Evolutionary conservation across 1,140 invertebrate genomes (phyloP), one percentile per base, ranked within the genome.

Genomic region (Drosophila pseudoananassae): DNA sequence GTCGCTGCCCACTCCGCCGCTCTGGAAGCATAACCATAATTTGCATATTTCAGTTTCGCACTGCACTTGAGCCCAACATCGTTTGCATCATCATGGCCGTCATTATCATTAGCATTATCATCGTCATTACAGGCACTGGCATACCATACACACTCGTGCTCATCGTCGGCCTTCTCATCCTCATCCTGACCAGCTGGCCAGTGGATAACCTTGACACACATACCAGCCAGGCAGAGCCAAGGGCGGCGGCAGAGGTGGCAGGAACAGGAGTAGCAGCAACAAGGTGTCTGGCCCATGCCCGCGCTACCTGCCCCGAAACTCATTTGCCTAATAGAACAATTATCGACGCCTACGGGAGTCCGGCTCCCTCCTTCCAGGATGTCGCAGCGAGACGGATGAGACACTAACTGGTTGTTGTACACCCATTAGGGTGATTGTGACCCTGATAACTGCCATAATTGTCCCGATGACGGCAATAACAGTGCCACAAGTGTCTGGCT

Each of bases 301-400:
- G 47, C 2, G 54, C 68, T 55, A 73, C 71, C 69, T 74, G 69
- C 33, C 36, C 31, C 14, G 49, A 40, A 36, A 61, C 77, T 85
- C 81, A 85, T 85, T 85, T 85, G 64, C 68, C 81, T 85, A 85
- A 85, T 85, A 85, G 77, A 85, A 85, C 81, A 85, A 85, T 85
- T 85, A 85, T 77, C 81, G 77, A 81, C 69, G 68, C 81, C 81
- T 78, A 64, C 54, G 33, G 51, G n/a, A n/a, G n/a, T n/a, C n/a
- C 57, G 20, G 20, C 20, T 20, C 20, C 20, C 20, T 20, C 20
- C 20, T 20, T 20, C 17, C 20, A 20, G 20, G 20, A 20, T 3
- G 3, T 20, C 20, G 20, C 20, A 20, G 20, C 20, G 20, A 20
- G 20, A 20, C 15, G 29, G n/a, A 50, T 51, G 56, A 36, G 20